Evolutionary conservation across 1,140 invertebrate genomes (phyloP).

Genomic region (Lepidurus arcticus): DNA sequence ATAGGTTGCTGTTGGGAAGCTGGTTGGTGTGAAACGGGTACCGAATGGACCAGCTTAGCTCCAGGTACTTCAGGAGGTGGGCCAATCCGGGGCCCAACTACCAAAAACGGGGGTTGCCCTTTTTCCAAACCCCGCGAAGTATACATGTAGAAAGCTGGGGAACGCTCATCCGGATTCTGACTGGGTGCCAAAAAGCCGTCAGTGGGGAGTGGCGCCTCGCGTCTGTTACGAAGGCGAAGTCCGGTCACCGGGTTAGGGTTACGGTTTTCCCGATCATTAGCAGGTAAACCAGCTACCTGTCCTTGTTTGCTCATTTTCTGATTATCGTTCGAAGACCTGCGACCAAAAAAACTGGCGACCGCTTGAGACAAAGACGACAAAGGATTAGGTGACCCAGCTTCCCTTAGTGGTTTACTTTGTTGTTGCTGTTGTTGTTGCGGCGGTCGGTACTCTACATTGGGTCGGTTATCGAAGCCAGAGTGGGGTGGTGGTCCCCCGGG

Average conservation of each 20-base stretch:
- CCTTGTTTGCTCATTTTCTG: conserved; percentile 10
- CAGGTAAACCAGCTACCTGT: not conserved
- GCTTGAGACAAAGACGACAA: conserved; percentile 33
- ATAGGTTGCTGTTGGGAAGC: conserved; percentile 21
- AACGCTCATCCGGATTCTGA: not conserved
- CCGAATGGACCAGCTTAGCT: conserved; percentile 31
- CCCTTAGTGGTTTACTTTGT: conserved; percentile 25
- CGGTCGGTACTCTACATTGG: not conserved
- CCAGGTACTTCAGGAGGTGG: conserved; percentile 28
- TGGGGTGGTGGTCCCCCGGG: not conserved
- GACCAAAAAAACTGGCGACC: conserved; percentile 32
- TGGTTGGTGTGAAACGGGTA: conserved; percentile 10
- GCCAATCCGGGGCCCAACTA: conserved; percentile 26
- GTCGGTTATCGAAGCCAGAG: not conserved
- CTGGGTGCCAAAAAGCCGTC: not conserved
- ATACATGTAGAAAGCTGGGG: conserved; percentile 31
- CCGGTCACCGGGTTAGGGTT: not conserved
- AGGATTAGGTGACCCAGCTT: conserved; percentile 24
- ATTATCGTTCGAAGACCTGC: conserved; percentile 12
- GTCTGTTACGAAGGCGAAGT: not conserved
- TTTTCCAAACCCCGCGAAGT: conserved; percentile 5
- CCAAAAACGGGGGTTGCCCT: conserved; percentile 29
- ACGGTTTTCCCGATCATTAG: not conserved
- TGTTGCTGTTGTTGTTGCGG: not conserved
- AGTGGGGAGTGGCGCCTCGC: not conserved